These are phyloP conservation scores for Caenorhabditis becei DNA, from an alignment of 2,888 invertebrate species.

Conservation along the genomic window DNA sequence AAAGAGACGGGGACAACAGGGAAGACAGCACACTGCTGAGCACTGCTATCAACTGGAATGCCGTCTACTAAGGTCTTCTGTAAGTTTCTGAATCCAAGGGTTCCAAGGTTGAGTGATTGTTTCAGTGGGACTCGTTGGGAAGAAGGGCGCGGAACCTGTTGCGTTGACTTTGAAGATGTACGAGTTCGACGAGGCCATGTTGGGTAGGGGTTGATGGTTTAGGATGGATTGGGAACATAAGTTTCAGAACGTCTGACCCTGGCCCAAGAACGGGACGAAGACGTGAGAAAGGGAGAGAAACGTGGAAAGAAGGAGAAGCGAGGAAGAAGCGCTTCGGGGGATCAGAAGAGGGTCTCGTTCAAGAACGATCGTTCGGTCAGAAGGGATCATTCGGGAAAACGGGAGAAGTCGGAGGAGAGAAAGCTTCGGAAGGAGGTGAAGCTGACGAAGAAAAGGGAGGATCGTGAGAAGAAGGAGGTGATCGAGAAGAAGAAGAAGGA, in stretches of 20 bases:
- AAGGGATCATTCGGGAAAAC: not conserved
- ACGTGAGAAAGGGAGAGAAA: not conserved
- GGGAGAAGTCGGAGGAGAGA: slow-evolving; percentile 6
- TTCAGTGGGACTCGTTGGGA: slow-evolving; percentile 31
- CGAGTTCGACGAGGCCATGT: slow-evolving; percentile 2
- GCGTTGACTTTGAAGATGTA: slow-evolving; percentile 11
- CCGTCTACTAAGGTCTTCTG: slow-evolving; percentile 23
- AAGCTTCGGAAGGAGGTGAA: not conserved
- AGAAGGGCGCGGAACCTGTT: not conserved
- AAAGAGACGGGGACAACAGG: not conserved
- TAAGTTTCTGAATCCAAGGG: slow-evolving; percentile 23
- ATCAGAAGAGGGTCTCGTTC: slow-evolving; percentile 2
- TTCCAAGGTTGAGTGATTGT: slow-evolving; percentile 1
- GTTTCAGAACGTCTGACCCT: not conserved
- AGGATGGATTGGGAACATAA: not conserved
- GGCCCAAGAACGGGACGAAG: not conserved
- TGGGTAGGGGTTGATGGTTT: not conserved
- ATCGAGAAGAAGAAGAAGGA: slow-evolving; percentile 4
- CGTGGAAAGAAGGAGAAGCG: not conserved
- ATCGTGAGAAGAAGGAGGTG: not conserved
- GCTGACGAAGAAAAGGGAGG: not conserved
- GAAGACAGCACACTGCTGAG: slow-evolving; percentile 24
- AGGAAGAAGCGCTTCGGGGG: not conserved
- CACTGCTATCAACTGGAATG: slow-evolving; percentile 19
- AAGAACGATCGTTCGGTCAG: not conserved